Base-by-base conservation (phyloP, 92 coral and sea anemone genomes). In the Palythoa grandiflora region DNA sequence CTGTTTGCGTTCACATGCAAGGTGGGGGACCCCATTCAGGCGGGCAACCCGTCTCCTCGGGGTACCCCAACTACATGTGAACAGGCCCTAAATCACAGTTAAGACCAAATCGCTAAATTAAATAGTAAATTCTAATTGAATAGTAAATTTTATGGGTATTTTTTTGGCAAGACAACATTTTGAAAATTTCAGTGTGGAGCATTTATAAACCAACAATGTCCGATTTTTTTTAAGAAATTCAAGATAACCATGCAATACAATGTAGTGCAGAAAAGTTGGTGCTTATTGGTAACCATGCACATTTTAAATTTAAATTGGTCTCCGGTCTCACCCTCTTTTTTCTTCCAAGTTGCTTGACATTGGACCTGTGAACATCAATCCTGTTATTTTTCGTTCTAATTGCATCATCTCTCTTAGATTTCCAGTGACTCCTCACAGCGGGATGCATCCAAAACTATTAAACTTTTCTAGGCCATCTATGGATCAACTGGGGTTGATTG, bases 211-310 rank as follows among this genome's bases (percentile, higher is more conserved):
- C 76, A 37, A 72, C 76, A 72, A 38, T 72, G 76, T 72, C 76
- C 21, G 53, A 72, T 38, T 38, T 36, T 72, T 72, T 72, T 70
- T 40, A 70, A 70, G 47, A 70, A 70, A 70, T 70, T 70, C 44
- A 36, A 70, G 74, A 70, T 72, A 50, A 72, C 53, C 21, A 72
- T 72, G 76, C 76, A 72, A 72, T 72, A 72, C 76, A 72, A 72
- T 72, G 76, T 72, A 39, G 76, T 72, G 76, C 51, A 72, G 53
- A 72, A 72, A 72, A 72, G 51, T 72, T 72, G 76, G 52, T 72
- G 76, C 76, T 72, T 72, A 72, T 72, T 39, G 76, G 76, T 72
- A 72, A 72, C 76, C 51, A 72, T 38, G 76, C 76, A 72, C 76
- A 72, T 72, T 72, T 72, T 38, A 9, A 72, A 38, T 37, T 72